Evolutionary conservation across 2,797 vertebrate species (phyloP), one percentile per base, ranked within the genome.

Genomic region (Caiman crocodilus): DNA sequence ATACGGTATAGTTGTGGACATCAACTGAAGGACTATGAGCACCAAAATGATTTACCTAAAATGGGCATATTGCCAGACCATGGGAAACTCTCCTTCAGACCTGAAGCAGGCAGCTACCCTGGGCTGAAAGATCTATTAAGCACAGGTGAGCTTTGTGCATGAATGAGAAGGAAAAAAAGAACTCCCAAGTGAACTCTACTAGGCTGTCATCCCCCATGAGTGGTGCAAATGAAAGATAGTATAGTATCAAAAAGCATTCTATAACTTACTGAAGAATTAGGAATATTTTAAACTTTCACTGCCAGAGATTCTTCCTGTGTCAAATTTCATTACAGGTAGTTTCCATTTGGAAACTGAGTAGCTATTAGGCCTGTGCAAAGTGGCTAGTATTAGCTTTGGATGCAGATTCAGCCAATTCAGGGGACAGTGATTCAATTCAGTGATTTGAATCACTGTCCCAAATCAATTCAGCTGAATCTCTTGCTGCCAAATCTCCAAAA

Each of bases 281-380:
- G 79, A 88, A 74, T 81, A 92, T 94, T 89, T 94, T 92, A 69
- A 6, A 50, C 89, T 79, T 81, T 28, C 85, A 94, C 92, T 96
- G 87, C 89, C 90, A 90, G 84, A 83, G 87, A 93, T 83, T 61
- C 89, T 84, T 94, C 90, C 89, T 95, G 85, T 92, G 89, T 91
- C 88, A 90, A 92, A 94, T 94, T 94, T 93, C 83, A 88, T 92
- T 93, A 96, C 95, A 92, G 94, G 88, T 77, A 92, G 85, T 79
- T 96, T 85, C 89, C 93, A 94, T 93, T 96, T 94, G 91, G 92
- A 94, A 85, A 83, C 67, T 84, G 6, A 89, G 42, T 50, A 50
- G 42, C 42, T 50, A 50, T 50, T 50, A 50, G 42, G 42, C 42
- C 42, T 50, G 42, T 50, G 42, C 42, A 50, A 50, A 50, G 9